Conservation (phyloP, 2,797 vertebrate species). For the Onychomys arenicola region DNA sequence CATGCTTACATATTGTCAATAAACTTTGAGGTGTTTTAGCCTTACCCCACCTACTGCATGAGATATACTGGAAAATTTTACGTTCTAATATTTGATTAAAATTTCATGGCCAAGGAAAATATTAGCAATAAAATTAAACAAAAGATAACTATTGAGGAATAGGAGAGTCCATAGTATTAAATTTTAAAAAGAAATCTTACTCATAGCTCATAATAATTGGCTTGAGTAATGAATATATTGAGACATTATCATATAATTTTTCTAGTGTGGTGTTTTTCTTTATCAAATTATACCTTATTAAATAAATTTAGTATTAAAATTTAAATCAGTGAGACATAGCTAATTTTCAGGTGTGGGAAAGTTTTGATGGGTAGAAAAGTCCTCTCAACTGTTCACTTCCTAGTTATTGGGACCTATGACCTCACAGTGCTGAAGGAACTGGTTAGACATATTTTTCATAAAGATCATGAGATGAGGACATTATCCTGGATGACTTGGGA, state of each 20-base stretch:
- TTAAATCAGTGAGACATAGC: neutral
- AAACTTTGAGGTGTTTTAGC: neutral
- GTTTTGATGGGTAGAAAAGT: neutral
- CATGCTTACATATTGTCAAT: neutral
- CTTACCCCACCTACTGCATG: neutral
- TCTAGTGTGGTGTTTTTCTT: neutral
- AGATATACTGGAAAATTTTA: neutral
- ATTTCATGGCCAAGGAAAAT: neutral
- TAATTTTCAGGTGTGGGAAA: neutral
- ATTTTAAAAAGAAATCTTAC: constrained; percentile 29
- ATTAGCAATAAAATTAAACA: neutral
- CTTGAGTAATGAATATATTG: constrained; percentile 26
- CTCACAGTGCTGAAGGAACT: neutral
- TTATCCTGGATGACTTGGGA: neutral
- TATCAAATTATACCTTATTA: neutral
- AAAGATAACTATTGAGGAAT: neutral
- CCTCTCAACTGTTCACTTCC: neutral
- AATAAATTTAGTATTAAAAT: neutral
- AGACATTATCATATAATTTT: neutral
- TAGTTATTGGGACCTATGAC: neutral
- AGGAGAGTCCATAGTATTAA: neutral
- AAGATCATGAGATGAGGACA: neutral
- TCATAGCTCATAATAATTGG: neutral
- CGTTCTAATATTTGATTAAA: neutral
- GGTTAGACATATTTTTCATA: neutral